A percentile compares a stretch with the other conserved stretches of the same genome.
These are phyloP conservation scores for Mamestra brassicae DNA, from an alignment of 2,888 invertebrate species.

Conservation along the genomic window DNA sequence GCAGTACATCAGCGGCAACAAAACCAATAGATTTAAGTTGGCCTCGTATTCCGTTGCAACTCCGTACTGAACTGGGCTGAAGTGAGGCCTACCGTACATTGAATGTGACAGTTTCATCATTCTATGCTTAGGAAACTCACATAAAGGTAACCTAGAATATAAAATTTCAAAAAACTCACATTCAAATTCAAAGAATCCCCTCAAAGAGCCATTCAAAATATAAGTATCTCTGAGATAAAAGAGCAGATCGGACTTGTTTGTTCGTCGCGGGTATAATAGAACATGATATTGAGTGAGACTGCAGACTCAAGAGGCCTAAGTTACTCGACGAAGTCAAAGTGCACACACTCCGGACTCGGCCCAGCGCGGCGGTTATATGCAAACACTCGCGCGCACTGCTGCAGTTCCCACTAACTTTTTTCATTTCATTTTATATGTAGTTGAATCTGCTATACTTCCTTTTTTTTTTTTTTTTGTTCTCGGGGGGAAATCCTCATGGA, in stretches of 20 bases:
- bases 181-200: not conserved
- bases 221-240: constrained; percentile 9
- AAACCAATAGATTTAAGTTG: too few species aligned
- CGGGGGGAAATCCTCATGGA: too few species aligned
- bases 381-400: constrained; percentile 72
- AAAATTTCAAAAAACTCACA: not conserved
- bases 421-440: constrained; percentile 78
- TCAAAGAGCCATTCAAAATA: not conserved
- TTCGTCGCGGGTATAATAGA: constrained; percentile 21
- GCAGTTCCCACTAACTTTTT: constrained; percentile 76
- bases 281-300: constrained; percentile 58
- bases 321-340: constrained; percentile 70
- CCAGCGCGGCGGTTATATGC: constrained; percentile 69
- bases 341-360: constrained; percentile 71
- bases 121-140: not conserved
- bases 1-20: too few species aligned
- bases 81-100: too few species aligned
- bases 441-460: constrained; percentile 46
- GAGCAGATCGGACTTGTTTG: constrained; percentile 20
- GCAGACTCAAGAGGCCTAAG: constrained; percentile 68
- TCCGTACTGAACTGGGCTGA: too few species aligned
- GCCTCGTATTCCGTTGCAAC: too few species aligned
- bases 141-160: not conserved
- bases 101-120: not conserved
- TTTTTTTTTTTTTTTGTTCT: too few species aligned